Conservation (phyloP, 2,888 invertebrate species). For the Chrysolina oricalcia region DNA sequence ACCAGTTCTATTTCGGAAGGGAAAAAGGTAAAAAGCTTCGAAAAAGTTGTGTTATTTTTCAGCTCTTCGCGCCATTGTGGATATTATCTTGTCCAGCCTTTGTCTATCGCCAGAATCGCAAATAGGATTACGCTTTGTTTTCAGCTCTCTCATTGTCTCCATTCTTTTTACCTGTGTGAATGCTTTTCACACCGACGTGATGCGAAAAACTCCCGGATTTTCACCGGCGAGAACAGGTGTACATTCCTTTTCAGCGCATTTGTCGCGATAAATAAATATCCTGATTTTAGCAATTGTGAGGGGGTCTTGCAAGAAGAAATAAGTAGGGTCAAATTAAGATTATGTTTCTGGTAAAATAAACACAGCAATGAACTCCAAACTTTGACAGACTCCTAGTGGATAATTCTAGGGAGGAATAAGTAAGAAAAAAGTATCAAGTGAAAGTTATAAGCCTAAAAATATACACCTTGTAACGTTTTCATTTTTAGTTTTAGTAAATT, state of each 20-base stretch:
- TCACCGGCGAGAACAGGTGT: slow-evolving; percentile 6
- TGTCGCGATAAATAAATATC: background rate
- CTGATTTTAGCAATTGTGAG: background rate
- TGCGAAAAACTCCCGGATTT: slow-evolving; percentile 30
- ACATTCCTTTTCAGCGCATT: slow-evolving; percentile 11
- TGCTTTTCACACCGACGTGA: slow-evolving; percentile 11
- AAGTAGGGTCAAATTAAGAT: too few relatives aligned
- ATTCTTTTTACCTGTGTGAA: slow-evolving; percentile 16
- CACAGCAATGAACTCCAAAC: too few relatives aligned
- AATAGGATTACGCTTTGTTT: slow-evolving; percentile 34
- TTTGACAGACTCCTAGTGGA: too few relatives aligned
- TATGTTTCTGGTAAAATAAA: too few relatives aligned
- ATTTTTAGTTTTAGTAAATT: too few relatives aligned
- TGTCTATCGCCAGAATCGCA: slow-evolving; percentile 14
- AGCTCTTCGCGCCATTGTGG: slow-evolving; percentile 10
- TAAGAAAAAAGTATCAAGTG: too few relatives aligned
- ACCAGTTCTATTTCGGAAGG: background rate
- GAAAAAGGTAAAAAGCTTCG: background rate
- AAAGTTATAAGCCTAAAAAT: too few relatives aligned
- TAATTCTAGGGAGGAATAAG: too few relatives aligned
- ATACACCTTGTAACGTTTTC: too few relatives aligned
- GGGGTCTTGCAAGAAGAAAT: background rate
- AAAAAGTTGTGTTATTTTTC: slow-evolving; percentile 7
- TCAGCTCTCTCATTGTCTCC: slow-evolving; percentile 14
- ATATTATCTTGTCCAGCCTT: slow-evolving; percentile 31